Evolutionary conservation across 2,113 vertebrate genomes (phyloP).

Genomic region (Cyanoderma ruficeps): DNA sequence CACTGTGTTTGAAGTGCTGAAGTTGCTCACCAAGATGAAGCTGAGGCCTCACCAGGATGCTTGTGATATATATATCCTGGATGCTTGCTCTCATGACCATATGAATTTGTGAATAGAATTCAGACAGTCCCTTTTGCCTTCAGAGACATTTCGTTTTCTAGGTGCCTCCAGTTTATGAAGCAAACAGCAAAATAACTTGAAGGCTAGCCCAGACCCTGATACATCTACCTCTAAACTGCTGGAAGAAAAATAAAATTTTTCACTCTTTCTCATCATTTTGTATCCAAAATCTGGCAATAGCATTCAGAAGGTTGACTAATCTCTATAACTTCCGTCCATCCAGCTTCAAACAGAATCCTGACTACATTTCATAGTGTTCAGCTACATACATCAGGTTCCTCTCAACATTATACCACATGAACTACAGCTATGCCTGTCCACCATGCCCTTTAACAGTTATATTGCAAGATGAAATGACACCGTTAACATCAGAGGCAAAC

Average conservation of each 20-base stretch:
- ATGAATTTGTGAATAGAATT: background rate
- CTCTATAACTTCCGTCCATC: background rate
- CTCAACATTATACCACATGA: background rate
- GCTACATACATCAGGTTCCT: background rate
- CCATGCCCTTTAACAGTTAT: background rate
- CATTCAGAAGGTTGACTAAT: background rate
- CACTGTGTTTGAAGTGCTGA: background rate
- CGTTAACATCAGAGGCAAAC: background rate
- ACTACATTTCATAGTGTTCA: background rate
- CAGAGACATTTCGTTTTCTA: background rate
- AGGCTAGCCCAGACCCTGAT: background rate
- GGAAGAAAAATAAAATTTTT: background rate
- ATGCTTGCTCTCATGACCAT: background rate
- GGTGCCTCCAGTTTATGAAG: background rate
- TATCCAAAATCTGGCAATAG: background rate
- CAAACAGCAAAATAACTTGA: background rate
- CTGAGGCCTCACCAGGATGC: background rate
- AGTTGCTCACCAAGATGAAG: background rate
- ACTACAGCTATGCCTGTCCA: background rate
- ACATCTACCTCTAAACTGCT: background rate
- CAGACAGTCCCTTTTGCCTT: background rate
- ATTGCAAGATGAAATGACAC: background rate
- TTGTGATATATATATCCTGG: background rate
- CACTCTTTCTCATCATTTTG: background rate
- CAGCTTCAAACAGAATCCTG: background rate